Base-by-base conservation (phyloP, 2,113 vertebrate species). In the Brachyistius frenatus region DNA sequence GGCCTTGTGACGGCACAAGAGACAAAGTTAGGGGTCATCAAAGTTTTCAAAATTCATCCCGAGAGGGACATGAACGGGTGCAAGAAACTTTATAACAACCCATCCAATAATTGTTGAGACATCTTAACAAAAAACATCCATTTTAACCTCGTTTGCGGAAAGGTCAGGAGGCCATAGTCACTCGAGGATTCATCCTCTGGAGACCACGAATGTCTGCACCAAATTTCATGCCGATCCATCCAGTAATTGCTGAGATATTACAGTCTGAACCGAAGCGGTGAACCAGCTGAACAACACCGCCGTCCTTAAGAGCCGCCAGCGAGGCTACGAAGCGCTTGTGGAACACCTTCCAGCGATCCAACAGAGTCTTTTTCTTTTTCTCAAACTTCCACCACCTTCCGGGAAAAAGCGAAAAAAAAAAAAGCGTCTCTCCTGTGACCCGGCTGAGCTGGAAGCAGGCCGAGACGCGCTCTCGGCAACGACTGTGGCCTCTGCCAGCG, bases 401-500 rank as follows among this genome's bases (percentile, higher is more conserved):
- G 10, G 68, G 74, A 55, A 78, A 67, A 54, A n/a, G 55, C 23
- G 67, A 16, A 7, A 0, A 52, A 55, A 68, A 66, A 13, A 14
- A 8, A 31, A 70, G 41, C 44, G 39, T 33, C 35, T 65, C 7
- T 50, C 47, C 36, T 13, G 49, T 41, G 50, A 57, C 35, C 75
- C 1, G 49, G 47, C 55, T 39, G 54, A 33, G 47, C 71, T 81
- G 78, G 70, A 70, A 73, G 23, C 77, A 32, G 49, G 72, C 77
- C 56, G 37, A 89, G 86, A 80, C 76, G 56, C 31, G 47, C 66
- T 60, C 80, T 88, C 84, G 65, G 75, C 81, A 50, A 63, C 39
- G 47, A 76, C 66, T 54, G 81, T 6, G 75, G 68, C 65, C 77
- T 79, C 79, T 67, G 86, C 86, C 84, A 76, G 82, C 56, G 5